Percentiles rank a stretch among this genome's conserved stretches.
phyloP scores from a whole-genome alignment of 2,888 invertebrate species.

The Trimorus sp. region DNA sequence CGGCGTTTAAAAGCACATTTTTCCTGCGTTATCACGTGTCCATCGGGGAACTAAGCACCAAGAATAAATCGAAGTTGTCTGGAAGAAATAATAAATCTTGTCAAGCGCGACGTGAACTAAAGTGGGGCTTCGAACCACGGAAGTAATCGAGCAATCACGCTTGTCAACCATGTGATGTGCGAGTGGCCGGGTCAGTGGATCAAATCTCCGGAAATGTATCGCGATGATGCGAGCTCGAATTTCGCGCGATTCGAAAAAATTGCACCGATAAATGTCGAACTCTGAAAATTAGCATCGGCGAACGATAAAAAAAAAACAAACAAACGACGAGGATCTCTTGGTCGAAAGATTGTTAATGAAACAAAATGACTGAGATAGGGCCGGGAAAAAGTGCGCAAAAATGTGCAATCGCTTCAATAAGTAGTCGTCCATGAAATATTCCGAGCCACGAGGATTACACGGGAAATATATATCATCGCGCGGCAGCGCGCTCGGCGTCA shows the following conservation, averaged over 20 bases:
- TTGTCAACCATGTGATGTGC: slow-evolving; percentile 46
- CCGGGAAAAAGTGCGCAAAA: not conserved
- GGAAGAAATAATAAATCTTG: slow-evolving; percentile 50
- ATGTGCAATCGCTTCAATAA: slow-evolving; percentile 30
- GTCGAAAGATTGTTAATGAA: too few species aligned
- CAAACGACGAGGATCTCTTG: too few species aligned
- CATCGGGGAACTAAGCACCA: slow-evolving; percentile 12
- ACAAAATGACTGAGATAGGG: not conserved
- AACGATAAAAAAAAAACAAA: too few species aligned
- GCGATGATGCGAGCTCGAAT: slow-evolving; percentile 13
- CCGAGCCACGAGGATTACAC: slow-evolving; percentile 33
- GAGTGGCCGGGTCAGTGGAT: slow-evolving; percentile 26
- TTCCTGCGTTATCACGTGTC: slow-evolving; percentile 4
- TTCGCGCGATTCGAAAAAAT: too few species aligned
- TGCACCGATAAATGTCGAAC: too few species aligned
- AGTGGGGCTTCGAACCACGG: slow-evolving; percentile 42
- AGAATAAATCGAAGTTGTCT: slow-evolving; percentile 42
- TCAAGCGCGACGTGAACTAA: slow-evolving; percentile 34
- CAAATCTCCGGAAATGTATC: slow-evolving; percentile 25
- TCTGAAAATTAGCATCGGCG: too few species aligned
- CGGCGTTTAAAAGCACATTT: slow-evolving; percentile 16
- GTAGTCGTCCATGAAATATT: slow-evolving; percentile 38
- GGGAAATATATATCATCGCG: slow-evolving; percentile 41
- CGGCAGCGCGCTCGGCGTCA: slow-evolving; percentile 29
- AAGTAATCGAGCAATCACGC: slow-evolving; percentile 59